These are phyloP conservation scores for Sprattus sprattus DNA, from an alignment of 2,113 vertebrate genomes.

Conservation along the genomic window DNA sequence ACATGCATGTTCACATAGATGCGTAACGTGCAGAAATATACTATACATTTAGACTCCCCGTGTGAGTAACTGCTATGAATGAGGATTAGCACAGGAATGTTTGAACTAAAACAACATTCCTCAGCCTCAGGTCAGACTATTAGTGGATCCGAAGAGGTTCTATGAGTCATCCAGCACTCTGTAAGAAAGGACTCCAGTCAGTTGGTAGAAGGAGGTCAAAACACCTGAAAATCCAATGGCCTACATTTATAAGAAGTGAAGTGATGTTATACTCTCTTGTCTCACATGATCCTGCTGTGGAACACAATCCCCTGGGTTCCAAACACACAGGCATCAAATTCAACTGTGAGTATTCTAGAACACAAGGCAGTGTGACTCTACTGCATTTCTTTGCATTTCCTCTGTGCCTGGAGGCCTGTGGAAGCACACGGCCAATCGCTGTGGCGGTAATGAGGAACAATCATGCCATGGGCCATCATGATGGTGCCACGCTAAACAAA, in stretches of 20 bases:
- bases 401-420: background rate
- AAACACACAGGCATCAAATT: no score
- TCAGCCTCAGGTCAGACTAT: background rate
- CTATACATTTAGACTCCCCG: background rate
- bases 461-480: background rate
- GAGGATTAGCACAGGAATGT: background rate
- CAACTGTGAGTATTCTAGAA: background rate
- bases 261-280: background rate
- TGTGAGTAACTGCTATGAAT: background rate
- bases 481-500: background rate
- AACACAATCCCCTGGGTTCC: background rate
- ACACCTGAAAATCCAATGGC: background rate
- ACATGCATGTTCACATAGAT: background rate
- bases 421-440: background rate
- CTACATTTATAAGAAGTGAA: background rate
- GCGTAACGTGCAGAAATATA: background rate
- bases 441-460: background rate
- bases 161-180: background rate
- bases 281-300: background rate
- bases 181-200: background rate
- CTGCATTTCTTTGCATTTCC: background rate
- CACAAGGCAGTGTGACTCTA: background rate
- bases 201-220: background rate
- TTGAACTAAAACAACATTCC: conserved; percentile 3
- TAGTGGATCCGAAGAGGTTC: background rate